Conservation (phyloP, 2,888 invertebrate species). For the Nemapogon koenigi region DNA sequence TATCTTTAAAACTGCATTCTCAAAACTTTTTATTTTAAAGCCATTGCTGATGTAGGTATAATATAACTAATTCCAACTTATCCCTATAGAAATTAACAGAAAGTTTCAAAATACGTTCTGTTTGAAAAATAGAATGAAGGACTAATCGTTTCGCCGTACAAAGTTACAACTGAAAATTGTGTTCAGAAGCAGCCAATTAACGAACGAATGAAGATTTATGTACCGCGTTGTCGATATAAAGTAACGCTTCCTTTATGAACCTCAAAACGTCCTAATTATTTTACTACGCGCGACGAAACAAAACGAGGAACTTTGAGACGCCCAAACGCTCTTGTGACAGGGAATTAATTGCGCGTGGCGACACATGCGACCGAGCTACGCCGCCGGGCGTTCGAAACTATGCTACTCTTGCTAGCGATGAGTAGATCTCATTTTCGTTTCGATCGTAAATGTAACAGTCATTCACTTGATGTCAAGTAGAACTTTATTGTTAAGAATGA, state of each 20-base stretch:
- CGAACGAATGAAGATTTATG: constrained; percentile 59
- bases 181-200: constrained; percentile 46
- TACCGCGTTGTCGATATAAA: constrained; percentile 62
- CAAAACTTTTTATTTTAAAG: no score
- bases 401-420: no score
- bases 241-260: constrained; percentile 62
- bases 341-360: constrained; percentile 62
- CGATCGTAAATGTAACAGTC: no score
- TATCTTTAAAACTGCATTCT: no score
- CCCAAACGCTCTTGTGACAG: constrained; percentile 64
- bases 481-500: no score
- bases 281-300: constrained; percentile 50
- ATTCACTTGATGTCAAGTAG: no score
- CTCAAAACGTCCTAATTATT: constrained; percentile 65
- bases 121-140: neutral
- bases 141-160: constrained; percentile 1
- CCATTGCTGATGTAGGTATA: no score
- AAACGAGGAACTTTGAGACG: constrained; percentile 55
- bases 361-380: constrained; percentile 35
- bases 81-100: no score
- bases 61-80: no score
- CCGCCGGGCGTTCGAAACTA: constrained; percentile 17
- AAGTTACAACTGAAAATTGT: constrained; percentile 11
- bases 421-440: no score
- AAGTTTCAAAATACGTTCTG: no score